Percentiles rank a stretch among this genome's conserved stretches.
Conservation (phyloP, 2,888 invertebrate species). For the Stenodera caucasica region DNA sequence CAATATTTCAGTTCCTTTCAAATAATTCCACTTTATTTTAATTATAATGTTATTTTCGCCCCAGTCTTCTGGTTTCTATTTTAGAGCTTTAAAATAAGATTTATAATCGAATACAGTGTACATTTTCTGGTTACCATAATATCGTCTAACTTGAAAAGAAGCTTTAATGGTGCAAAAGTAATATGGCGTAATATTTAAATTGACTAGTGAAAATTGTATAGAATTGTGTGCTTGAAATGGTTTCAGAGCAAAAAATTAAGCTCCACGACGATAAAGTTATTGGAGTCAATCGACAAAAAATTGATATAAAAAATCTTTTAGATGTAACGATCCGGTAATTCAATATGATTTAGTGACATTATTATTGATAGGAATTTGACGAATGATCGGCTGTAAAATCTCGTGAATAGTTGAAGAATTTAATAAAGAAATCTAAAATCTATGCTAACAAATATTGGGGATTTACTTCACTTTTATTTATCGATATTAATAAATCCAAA, state of each 20-base stretch:
- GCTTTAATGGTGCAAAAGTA: neutral
- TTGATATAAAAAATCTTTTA: too few relatives aligned
- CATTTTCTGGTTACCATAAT: neutral
- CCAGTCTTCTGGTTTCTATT: neutral
- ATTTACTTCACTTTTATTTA: neutral
- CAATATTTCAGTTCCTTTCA: too few relatives aligned
- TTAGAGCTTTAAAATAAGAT: neutral
- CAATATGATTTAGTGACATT: neutral
- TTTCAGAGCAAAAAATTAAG: too few relatives aligned
- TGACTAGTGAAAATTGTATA: neutral
- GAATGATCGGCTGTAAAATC: too few relatives aligned
- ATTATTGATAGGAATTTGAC: neutral
- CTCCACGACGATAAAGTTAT: too few relatives aligned
- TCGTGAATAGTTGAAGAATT: neutral
- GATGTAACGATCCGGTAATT: too few relatives aligned
- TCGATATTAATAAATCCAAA: neutral
- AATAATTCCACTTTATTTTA: too few relatives aligned
- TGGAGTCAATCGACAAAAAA: neutral
- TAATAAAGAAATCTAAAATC: neutral
- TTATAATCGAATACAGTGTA: neutral
- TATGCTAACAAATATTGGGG: neutral
- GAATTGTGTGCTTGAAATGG: neutral
- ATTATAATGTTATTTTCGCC: too few relatives aligned
- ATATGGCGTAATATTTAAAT: neutral
- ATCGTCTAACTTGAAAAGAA: neutral